These are phyloP conservation scores for Lasioglossum marginatum DNA, from an alignment of 2,888 invertebrate genomes.

Conservation along the genomic window DNA sequence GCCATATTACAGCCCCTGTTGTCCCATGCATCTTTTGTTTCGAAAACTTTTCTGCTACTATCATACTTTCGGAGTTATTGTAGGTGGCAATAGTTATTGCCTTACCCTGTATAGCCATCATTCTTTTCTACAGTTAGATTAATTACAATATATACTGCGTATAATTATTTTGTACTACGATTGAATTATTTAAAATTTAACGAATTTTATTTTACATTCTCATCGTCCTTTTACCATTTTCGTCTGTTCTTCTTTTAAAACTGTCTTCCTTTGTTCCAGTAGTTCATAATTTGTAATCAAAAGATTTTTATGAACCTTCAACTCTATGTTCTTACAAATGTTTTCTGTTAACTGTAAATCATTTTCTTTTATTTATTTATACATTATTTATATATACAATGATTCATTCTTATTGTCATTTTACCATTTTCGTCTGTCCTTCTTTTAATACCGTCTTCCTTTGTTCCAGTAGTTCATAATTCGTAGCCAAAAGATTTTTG, in stretches of 20 bases:
- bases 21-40: too few relatives aligned
- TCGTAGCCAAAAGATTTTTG: conserved; percentile 20
- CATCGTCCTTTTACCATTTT: conserved; percentile 66
- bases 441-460: conserved; percentile 57
- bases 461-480: conserved; percentile 22
- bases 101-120: too few relatives aligned
- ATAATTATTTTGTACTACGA: too few relatives aligned
- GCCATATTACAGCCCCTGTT: too few relatives aligned
- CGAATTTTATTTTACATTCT: neutral
- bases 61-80: too few relatives aligned
- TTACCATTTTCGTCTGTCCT: conserved; percentile 69
- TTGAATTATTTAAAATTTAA: too few relatives aligned
- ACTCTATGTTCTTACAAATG: conserved; percentile 42
- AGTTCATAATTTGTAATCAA: conserved; percentile 13
- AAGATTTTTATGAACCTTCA: conserved; percentile 31
- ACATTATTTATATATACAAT: neutral
- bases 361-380: neutral
- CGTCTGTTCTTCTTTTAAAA: conserved; percentile 58
- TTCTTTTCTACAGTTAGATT: too few relatives aligned
- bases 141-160: too few relatives aligned
- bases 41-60: too few relatives aligned
- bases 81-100: too few relatives aligned
- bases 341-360: conserved; percentile 23
- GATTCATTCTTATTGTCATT: conserved; percentile 17
- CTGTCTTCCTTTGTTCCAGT: conserved; percentile 49